Conservation (phyloP, 2,113 vertebrate genomes). For the Scomber colias region DNA sequence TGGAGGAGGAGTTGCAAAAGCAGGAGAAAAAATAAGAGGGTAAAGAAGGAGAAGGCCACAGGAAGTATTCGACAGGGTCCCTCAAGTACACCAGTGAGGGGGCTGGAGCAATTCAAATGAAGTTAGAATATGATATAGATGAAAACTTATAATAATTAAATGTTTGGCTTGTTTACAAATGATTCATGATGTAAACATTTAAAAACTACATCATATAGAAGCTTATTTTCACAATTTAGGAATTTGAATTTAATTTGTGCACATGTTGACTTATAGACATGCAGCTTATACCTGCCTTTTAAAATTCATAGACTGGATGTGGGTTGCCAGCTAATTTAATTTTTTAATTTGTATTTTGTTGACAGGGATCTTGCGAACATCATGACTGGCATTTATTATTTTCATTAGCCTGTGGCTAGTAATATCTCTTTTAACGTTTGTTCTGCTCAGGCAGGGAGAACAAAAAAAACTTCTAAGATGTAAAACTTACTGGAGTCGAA, state of each 20-base stretch:
- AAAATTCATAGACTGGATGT: constrained; percentile 38
- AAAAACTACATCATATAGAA: background rate
- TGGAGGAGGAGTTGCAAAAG: constrained; percentile 17
- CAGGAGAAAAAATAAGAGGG: constrained; percentile 12
- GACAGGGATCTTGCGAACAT: constrained; percentile 49
- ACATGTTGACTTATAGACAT: background rate
- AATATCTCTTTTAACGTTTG: constrained; percentile 47
- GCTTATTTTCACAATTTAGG: background rate
- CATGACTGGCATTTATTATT: constrained; percentile 49
- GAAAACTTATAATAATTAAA: background rate
- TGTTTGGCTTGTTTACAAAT: constrained; percentile 6
- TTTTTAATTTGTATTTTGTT: constrained; percentile 65
- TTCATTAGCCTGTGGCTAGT: constrained; percentile 51
- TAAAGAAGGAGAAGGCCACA: background rate
- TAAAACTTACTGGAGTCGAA: constrained; percentile 41
- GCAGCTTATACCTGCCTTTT: constrained; percentile 23
- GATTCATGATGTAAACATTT: constrained; percentile 7
- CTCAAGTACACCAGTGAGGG: background rate
- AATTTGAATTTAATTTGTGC: background rate
- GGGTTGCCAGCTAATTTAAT: constrained; percentile 54
- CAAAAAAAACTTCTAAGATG: constrained; percentile 55
- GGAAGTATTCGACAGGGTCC: constrained; percentile 30
- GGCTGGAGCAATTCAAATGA: background rate
- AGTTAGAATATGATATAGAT: background rate
- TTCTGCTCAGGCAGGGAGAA: constrained; percentile 20